Percentiles rank a stretch among this genome's conserved stretches.
Evolutionary conservation across 2,113 vertebrate genomes (phyloP).

Genomic region (Coryphaenoides rupestris): DNA sequence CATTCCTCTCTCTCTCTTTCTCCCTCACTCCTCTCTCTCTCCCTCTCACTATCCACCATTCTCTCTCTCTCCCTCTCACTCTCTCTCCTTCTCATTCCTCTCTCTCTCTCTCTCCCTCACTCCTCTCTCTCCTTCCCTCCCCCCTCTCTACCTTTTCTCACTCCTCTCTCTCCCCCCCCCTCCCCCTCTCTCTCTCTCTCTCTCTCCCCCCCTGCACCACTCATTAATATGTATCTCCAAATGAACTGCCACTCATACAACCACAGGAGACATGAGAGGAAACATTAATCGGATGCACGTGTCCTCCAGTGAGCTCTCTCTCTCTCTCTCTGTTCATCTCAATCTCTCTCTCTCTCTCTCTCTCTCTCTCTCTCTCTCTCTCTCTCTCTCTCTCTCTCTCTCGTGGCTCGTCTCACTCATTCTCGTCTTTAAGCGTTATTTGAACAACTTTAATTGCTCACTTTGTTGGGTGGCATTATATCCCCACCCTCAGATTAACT

Average conservation of each 20-base stretch:
- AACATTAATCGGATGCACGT: not conserved
- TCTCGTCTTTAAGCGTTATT: not conserved
- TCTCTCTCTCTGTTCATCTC: constrained; percentile 12
- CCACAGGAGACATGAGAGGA: too few species aligned
- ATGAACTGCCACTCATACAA: too few species aligned
- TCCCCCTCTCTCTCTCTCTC: constrained; percentile 2
- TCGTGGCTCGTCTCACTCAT: constrained; percentile 7
- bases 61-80: not conserved
- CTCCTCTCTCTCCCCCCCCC: constrained; percentile 4
- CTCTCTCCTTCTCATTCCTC: constrained; percentile 6
- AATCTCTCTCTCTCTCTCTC: constrained; percentile 8
- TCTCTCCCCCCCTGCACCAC: constrained; percentile 22
- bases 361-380: not conserved
- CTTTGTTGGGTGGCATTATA: too few species aligned
- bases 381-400: not conserved
- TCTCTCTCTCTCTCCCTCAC: constrained; percentile 4
- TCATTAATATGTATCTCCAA: constrained; percentile 32
- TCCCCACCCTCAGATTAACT: too few species aligned
- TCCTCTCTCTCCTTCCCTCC: constrained; percentile 9
- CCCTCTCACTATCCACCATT: not conserved
- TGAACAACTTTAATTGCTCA: too few species aligned
- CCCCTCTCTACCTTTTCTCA: constrained; percentile 1
- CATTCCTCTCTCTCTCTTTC: constrained; percentile 10
- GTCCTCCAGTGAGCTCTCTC: not conserved
- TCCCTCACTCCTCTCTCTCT: constrained; percentile 8